Evolutionary conservation across 2,888 invertebrate species (phyloP), one percentile per base, ranked within the genome.

Genomic region (Parelbella ahira): DNA sequence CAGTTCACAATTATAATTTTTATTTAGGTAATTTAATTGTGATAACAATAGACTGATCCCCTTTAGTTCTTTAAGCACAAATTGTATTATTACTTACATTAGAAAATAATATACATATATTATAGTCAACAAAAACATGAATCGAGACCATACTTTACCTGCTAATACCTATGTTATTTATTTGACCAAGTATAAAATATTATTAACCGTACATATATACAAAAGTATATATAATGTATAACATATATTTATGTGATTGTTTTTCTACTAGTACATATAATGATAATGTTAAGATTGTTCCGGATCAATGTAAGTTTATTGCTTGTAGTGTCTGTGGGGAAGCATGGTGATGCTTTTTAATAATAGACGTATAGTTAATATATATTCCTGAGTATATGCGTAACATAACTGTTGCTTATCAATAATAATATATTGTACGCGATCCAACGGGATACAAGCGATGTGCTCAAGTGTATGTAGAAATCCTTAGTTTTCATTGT

Each of bases 311-410:
- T 83, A 81, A 79, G 68, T 65, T 71, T 4, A 64, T 64, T 63
- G 84, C 84, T 84, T 84, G 79, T 84, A 84, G 83, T 79, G 67
- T 77, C 66, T 68, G 72, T 82, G 73, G 74, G 72, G 61, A 70
- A 68, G 84, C 83, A 83, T 84, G 83, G 63, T 68, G 75, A 69
- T 71, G 78, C 79, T 69, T 63, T 54, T 60, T 63, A 56, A 56
- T 56, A 61, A 71, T 62, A 66, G 65, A 63, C 62, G 65, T 62
- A 56, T 75, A 75, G 78, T 56, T 15, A 54, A 65, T 68, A 60
- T n/a, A n/a, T 58, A 47, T 46, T 61, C 59, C 63, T 60, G 64
- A 63, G 62, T 72, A 67, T 64, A 63, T 72, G 71, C 73, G 64
- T 69, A 57, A 65, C 62, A 58, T 65, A 44, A 63, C 62, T 75